Conservation (phyloP, 1,140 invertebrate species). For the Augochlora pura region DNA sequence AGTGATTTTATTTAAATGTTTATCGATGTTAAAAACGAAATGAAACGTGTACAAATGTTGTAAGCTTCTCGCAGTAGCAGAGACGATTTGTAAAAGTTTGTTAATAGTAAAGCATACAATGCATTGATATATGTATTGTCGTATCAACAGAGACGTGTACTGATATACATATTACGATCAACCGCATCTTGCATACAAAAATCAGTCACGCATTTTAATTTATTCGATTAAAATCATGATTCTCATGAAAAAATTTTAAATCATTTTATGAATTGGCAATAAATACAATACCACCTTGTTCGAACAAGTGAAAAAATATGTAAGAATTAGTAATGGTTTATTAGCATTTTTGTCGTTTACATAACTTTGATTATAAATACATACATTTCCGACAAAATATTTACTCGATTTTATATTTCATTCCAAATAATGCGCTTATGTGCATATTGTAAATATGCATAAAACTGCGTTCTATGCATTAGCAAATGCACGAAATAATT, state of each 20-base stretch:
- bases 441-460: no score
- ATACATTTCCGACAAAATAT: no score
- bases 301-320: no score
- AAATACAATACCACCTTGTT: background rate
- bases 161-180: background rate
- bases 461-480: no score
- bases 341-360: no score
- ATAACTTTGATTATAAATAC: no score
- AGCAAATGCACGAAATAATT: no score
- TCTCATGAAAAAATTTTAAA: background rate
- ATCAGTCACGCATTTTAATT: background rate
- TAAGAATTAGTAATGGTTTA: no score
- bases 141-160: background rate
- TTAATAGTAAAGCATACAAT: background rate
- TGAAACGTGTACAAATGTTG: background rate
- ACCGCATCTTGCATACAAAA: background rate
- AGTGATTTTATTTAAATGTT: constrained; percentile 70
- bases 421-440: no score
- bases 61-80: background rate
- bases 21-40: constrained; percentile 58
- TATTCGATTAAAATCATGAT: background rate
- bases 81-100: background rate
- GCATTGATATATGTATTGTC: no score
- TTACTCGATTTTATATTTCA: no score
- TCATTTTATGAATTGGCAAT: background rate